These are phyloP conservation scores for Antheraea mylitta DNA, from an alignment of 1,140 invertebrate species.

Conservation along the genomic window DNA sequence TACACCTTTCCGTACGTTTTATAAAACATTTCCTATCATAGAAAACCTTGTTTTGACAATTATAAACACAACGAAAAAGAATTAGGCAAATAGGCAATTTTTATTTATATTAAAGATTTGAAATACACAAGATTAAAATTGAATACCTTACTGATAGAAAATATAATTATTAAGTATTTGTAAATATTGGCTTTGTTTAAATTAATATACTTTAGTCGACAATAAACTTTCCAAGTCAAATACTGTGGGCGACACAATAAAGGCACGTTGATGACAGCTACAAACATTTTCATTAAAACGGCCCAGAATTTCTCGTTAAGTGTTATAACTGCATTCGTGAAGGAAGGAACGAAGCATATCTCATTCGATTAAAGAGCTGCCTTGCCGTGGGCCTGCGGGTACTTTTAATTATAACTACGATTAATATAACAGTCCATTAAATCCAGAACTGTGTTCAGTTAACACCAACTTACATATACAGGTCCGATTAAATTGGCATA, in stretches of 20 bases:
- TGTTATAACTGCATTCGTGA: conserved; percentile 52
- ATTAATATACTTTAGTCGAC: not conserved
- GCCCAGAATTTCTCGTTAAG: conserved; percentile 47
- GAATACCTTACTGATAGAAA: too few relatives aligned
- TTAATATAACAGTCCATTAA: conserved; percentile 32
- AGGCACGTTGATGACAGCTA: conserved; percentile 35
- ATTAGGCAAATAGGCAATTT: too few relatives aligned
- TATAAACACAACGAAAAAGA: too few relatives aligned
- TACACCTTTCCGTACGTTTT: too few relatives aligned
- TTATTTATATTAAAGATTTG: too few relatives aligned
- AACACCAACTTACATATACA: not conserved
- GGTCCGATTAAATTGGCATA: not conserved
- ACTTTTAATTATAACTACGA: conserved; percentile 39
- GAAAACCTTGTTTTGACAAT: too few relatives aligned
- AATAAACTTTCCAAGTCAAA: not conserved
- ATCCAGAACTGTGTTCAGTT: not conserved
- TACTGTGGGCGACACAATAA: conserved; percentile 1
- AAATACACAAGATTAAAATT: too few relatives aligned
- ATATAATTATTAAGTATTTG: too few relatives aligned
- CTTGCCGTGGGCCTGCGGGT: conserved; percentile 51
- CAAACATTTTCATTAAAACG: conserved; percentile 55
- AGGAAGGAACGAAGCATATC: conserved; percentile 61
- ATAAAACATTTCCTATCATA: too few relatives aligned
- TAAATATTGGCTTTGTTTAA: not conserved
- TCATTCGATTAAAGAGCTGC: conserved; percentile 60